phyloP scores from a whole-genome alignment of 2,113 vertebrate species.

The Elgaria multicarinata region DNA sequence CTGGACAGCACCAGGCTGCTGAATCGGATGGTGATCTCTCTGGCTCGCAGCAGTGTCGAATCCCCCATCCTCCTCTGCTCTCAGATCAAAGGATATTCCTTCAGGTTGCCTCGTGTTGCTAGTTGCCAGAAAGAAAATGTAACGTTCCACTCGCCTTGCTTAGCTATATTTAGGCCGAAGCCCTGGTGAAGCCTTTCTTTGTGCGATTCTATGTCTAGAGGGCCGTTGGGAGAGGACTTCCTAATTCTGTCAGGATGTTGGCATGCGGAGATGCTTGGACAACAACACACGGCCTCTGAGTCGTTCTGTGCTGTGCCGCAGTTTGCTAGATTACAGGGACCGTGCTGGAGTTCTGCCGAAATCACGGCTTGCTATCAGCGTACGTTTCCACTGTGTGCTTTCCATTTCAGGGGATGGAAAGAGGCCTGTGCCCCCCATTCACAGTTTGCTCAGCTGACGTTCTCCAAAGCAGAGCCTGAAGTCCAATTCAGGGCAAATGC shows the following conservation, averaged over 20 bases:
- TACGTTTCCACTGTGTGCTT: constrained; percentile 26
- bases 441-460: constrained; percentile 28
- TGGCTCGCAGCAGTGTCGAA: constrained; percentile 16
- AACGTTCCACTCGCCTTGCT: constrained; percentile 66
- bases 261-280: constrained; percentile 38
- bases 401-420: constrained; percentile 44
- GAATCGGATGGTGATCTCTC: too few species aligned
- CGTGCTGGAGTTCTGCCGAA: neutral
- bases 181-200: constrained; percentile 73
- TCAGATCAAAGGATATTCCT: constrained; percentile 70
- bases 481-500: neutral
- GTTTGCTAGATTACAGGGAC: neutral
- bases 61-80: constrained; percentile 34
- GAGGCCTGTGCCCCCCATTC: constrained; percentile 41
- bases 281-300: constrained; percentile 33
- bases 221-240: constrained; percentile 69
- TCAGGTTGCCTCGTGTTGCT: constrained; percentile 52
- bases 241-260: constrained; percentile 72
- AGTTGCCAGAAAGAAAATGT: constrained; percentile 69
- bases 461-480: neutral
- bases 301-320: neutral
- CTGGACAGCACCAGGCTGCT: neutral
- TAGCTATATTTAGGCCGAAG: constrained; percentile 70
- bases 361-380: constrained; percentile 2
- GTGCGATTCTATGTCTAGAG: constrained; percentile 67